Evolutionary conservation across 2,797 vertebrate genomes (phyloP), one percentile per base, ranked within the genome.

Genomic region (Eurystomus glaucurus): DNA sequence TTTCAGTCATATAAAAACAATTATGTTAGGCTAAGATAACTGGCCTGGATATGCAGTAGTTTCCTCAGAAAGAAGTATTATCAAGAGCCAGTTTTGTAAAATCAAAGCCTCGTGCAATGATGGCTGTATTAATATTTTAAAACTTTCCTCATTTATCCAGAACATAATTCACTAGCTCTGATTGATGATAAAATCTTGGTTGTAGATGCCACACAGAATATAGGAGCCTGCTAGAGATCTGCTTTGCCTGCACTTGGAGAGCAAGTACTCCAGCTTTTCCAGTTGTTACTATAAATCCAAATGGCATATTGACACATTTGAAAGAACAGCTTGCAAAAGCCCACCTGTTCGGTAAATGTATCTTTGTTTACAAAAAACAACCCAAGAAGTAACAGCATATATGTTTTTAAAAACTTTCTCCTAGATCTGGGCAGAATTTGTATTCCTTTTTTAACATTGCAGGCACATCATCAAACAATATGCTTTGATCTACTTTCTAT

Each of bases 91-190:
- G 68, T 65, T 95, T 90, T 91, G n/a, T 86, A 94, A 96, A 96
- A 92, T 90, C 62, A 95, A 80, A 94, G 60, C 29, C 54, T 89
- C 37, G 5, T 4, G 7, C 77, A 92, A 31, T 60, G 65, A 94
- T 48, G 43, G 58, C 50, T 94, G 14, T 37, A 92, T 92, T 94
- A 96, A 93, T 92, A 96, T 87, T 97, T 96, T 46, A 83, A 41
- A 93, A 70, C 25, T 65, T 94, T 94, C 66, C 85, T 96, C 83
- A 88, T 92, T 95, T 95, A 77, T 94, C 55, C 45, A 68, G 57
- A 76, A 21, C 62, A 85, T 62, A 66, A 91, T 92, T 85, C 71
- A n/a, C 33, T 39, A 23, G 50, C 28, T 72, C 54, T 91, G 88
- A 81, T 3, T 84, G 74, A 94, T 85, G 81, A 84, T 21, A 71